Percentiles rank a stretch among this genome's conserved stretches.
Conservation (phyloP, 2,113 vertebrate genomes). For the Nycticorax nycticorax region DNA sequence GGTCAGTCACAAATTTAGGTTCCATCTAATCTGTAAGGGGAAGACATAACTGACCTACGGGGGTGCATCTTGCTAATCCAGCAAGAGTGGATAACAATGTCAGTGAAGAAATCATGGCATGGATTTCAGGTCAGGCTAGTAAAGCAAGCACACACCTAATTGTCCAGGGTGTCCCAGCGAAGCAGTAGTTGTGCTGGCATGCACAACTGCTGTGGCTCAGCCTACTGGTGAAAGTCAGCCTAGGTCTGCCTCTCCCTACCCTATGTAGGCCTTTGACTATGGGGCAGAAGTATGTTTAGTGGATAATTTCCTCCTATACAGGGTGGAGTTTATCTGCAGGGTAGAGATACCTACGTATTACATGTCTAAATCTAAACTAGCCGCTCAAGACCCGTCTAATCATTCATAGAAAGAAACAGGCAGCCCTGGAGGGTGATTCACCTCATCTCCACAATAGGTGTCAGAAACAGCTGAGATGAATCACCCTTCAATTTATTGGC, state of each 20-base stretch:
- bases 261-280: neutral
- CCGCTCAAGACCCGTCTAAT: neutral
- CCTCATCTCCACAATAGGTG: neutral
- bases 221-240: neutral
- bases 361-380: neutral
- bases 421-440: neutral
- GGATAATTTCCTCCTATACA: neutral
- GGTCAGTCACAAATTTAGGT: neutral
- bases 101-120: neutral
- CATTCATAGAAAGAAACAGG: neutral
- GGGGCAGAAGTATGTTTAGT: neutral
- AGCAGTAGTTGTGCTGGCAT: neutral
- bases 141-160: accelerated
- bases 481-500: neutral
- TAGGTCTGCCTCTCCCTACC: neutral
- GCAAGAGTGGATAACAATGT: neutral
- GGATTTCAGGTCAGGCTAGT: neutral
- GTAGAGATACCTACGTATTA: neutral
- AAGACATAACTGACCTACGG: neutral
- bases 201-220: neutral
- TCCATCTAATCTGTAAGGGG: neutral
- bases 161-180: accelerated
- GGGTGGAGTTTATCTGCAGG: neutral
- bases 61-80: neutral
- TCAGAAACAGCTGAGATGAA: neutral